Evolutionary conservation across 2,888 invertebrate genomes (phyloP), one percentile per base, ranked within the genome.

Genomic region (Tortricodes alternella): DNA sequence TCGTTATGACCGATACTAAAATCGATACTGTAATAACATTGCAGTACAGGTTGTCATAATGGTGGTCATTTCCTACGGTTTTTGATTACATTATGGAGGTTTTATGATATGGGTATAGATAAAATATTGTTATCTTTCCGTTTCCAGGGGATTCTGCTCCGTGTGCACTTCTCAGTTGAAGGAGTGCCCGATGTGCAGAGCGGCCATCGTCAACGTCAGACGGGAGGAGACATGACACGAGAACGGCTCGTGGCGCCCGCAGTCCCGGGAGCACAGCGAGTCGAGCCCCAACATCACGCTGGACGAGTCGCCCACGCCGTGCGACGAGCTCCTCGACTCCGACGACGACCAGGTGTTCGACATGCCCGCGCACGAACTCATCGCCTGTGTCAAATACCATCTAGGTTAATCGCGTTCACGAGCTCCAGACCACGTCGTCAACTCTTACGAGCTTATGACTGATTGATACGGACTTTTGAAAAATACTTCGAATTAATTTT

Each of bases 141-240:
- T 39, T 9, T 87, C 93, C 96, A 85, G 87, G 19, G 97, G 97
- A 32, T 97, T 98, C 86, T 98, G 98, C 88, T 91, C 92, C 43
- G 87, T 92, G 9, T 97, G 97, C 89, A 94, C 95, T 9, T 91
- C 94, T 53, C 95, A 96, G 77, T 78, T 98, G 65, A 93, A 93
- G 63, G 94, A 94, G 66, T 98, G 98, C 81, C 98, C 98, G 9
- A 94, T 98, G 92, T 98, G 98, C 84, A 93, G 98, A 15, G 78
- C 80, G 16, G 62, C 61, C 4, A 85, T 86, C 19, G 2, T 73
- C 59, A 73, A 70, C 50, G 67, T 84, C 5, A 67, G 69, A 0
- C 56, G 64, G 2, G 78, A 76, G 46, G 65, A 57, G 23, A 63
- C 73, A 59, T 80, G 80, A 82, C 80, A 64, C 11, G 61, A 46